Percentiles rank a stretch among this genome's conserved stretches.
These are phyloP conservation scores for Scaptomyza parva DNA, from an alignment of 2,888 invertebrate species.

Conservation along the genomic window DNA sequence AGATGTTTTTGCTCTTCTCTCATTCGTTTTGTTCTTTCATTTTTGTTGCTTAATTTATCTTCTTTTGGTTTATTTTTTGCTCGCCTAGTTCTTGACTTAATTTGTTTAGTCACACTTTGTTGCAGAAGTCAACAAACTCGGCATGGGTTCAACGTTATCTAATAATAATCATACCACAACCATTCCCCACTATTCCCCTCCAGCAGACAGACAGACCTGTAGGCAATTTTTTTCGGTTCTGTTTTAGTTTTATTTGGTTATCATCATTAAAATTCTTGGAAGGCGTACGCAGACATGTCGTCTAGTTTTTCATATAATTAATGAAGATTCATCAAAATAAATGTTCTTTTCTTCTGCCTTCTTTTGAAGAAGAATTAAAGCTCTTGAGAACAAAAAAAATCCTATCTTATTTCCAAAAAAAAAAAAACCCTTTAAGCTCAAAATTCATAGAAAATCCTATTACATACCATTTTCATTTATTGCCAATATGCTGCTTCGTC, in stretches of 20 bases:
- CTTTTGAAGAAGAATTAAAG: too few species aligned
- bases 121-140: slow-evolving; percentile 78
- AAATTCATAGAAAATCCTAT: not conserved
- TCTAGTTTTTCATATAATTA: slow-evolving; percentile 64
- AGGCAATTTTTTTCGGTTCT: slow-evolving; percentile 18
- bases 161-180: slow-evolving; percentile 49
- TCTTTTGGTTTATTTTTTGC: slow-evolving; percentile 1
- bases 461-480: not conserved
- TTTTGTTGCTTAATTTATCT: slow-evolving; percentile 28
- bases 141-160: slow-evolving; percentile 68
- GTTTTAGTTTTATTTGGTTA: slow-evolving; percentile 47
- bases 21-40: slow-evolving; percentile 44
- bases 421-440: too few species aligned
- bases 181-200: not conserved
- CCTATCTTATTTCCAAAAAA: too few species aligned
- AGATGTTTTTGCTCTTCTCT: slow-evolving; percentile 16
- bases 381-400: too few species aligned
- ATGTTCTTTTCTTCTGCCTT: not conserved
- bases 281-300: slow-evolving; percentile 52
- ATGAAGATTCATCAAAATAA: slow-evolving; percentile 38
- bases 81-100: slow-evolving; percentile 64
- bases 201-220: slow-evolving; percentile 7
- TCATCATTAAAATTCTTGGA: slow-evolving; percentile 58
- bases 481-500: not conserved
- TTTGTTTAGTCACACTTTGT: slow-evolving; percentile 79